Conservation (phyloP, 2,888 invertebrate genomes). For the Eupeodes latifasciatus region DNA sequence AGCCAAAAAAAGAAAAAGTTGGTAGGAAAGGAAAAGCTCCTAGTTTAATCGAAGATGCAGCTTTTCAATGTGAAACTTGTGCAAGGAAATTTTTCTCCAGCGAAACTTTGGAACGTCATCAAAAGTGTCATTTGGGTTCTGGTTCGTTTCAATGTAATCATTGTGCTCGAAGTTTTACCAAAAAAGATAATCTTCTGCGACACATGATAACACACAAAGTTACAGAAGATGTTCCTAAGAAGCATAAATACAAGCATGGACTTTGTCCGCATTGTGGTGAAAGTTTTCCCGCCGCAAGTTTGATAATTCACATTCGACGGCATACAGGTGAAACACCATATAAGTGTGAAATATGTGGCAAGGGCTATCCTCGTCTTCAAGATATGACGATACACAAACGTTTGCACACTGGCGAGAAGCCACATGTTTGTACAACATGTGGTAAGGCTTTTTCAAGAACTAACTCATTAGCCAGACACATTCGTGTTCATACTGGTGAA, state of each 20-base stretch:
- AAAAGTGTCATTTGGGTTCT: constrained; percentile 66
- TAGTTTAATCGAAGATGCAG: constrained; percentile 32
- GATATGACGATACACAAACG: constrained; percentile 86
- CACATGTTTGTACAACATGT: constrained; percentile 83
- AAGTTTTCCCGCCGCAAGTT: constrained; percentile 86
- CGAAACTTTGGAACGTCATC: constrained; percentile 79
- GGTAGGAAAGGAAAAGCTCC: constrained; percentile 26
- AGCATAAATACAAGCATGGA: constrained; percentile 81
- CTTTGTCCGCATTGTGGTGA: constrained; percentile 87
- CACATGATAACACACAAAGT: constrained; percentile 85
- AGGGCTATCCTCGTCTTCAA: constrained; percentile 87
- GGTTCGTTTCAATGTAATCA: constrained; percentile 78
- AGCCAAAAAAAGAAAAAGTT: neutral
- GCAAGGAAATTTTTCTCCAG: constrained; percentile 79
- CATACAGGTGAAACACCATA: constrained; percentile 88
- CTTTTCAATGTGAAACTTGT: constrained; percentile 64
- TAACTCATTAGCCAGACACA: constrained; percentile 87
- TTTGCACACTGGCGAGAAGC: constrained; percentile 87
- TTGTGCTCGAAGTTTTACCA: constrained; percentile 84
- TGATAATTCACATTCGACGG: constrained; percentile 88
- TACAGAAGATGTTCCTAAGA: constrained; percentile 64
- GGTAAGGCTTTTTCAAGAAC: constrained; percentile 86
- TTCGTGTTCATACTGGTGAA: constrained; percentile 86
- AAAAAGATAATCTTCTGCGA: constrained; percentile 86
- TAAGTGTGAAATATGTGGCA: constrained; percentile 86